Conservation (phyloP, 2,888 invertebrate genomes). For the Andrena haemorrhoa region DNA sequence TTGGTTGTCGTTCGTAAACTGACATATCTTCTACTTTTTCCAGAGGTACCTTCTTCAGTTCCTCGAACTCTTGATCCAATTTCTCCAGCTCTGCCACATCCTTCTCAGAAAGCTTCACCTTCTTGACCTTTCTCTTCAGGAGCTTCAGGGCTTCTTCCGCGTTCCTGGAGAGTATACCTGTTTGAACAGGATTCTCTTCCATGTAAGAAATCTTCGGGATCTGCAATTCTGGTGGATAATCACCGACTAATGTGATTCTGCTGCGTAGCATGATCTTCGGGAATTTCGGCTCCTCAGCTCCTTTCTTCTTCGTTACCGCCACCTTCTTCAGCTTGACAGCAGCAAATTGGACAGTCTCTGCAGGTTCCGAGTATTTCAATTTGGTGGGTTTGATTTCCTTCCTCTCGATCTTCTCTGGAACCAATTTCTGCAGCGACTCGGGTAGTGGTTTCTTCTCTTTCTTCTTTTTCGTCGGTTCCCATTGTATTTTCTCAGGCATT, state of each 20-base stretch:
- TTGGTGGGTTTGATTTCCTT: slow-evolving; percentile 87
- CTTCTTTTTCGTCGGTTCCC: slow-evolving; percentile 79
- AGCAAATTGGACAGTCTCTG: slow-evolving; percentile 87
- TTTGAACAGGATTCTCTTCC: slow-evolving; percentile 86
- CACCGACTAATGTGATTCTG: slow-evolving; percentile 87
- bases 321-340: slow-evolving; percentile 90
- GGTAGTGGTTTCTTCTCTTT: slow-evolving; percentile 74
- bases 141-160: slow-evolving; percentile 89
- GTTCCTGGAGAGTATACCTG: slow-evolving; percentile 90
- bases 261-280: slow-evolving; percentile 91
- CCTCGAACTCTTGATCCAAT: slow-evolving; percentile 86
- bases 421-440: slow-evolving; percentile 74
- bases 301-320: slow-evolving; percentile 85
- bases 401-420: slow-evolving; percentile 87
- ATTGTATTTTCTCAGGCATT: slow-evolving; percentile 83
- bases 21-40: slow-evolving; percentile 82
- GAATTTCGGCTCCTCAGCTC: slow-evolving; percentile 84
- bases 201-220: slow-evolving; percentile 86
- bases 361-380: slow-evolving; percentile 87
- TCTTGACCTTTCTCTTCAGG: slow-evolving; percentile 87
- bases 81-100: slow-evolving; percentile 87
- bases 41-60: slow-evolving; percentile 82
- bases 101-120: slow-evolving; percentile 86
- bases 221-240: slow-evolving; percentile 88
- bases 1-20: slow-evolving; percentile 80